Conservation (phyloP, 2,888 invertebrate species). For the Pandemis corylana region DNA sequence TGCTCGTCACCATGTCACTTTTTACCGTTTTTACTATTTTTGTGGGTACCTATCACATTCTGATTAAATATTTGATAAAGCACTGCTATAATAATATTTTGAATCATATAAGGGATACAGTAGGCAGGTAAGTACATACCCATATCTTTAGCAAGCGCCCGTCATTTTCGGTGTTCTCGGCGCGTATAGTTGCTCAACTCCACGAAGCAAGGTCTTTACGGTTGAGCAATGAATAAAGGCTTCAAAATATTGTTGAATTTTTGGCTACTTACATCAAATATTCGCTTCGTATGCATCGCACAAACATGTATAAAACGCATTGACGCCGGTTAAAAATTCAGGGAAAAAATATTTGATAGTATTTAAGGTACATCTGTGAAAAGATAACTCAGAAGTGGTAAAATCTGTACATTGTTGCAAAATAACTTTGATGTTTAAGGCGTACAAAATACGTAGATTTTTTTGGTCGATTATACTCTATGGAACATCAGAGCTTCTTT, state of each 20-base stretch:
- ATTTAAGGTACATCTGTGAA: no score
- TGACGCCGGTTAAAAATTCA: no score
- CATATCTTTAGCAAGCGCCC: slow-evolving; percentile 20
- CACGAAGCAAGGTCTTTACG: slow-evolving; percentile 62
- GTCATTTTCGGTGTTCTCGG: slow-evolving; percentile 51
- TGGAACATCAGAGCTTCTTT: no score
- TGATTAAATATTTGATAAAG: neutral
- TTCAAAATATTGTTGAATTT: slow-evolving; percentile 41
- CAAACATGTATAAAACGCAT: no score
- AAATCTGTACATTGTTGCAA: no score
- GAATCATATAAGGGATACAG: neutral
- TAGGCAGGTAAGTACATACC: slow-evolving; percentile 7
- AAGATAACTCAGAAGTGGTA: no score
- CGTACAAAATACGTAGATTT: no score
- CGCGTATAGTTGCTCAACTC: slow-evolving; percentile 63
- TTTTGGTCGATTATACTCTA: no score
- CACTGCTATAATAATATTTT: neutral
- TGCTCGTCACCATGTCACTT: neutral
- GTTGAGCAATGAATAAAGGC: slow-evolving; percentile 60
- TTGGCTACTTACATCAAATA: neutral
- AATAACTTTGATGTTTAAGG: no score
- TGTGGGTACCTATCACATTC: neutral
- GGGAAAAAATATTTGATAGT: no score
- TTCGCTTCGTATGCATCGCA: no score
- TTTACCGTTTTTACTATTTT: no score